A percentile compares a stretch with the other conserved stretches of the same genome.
Conservation (phyloP, 2,797 vertebrate genomes). For the Cacajao melanocephalus region DNA sequence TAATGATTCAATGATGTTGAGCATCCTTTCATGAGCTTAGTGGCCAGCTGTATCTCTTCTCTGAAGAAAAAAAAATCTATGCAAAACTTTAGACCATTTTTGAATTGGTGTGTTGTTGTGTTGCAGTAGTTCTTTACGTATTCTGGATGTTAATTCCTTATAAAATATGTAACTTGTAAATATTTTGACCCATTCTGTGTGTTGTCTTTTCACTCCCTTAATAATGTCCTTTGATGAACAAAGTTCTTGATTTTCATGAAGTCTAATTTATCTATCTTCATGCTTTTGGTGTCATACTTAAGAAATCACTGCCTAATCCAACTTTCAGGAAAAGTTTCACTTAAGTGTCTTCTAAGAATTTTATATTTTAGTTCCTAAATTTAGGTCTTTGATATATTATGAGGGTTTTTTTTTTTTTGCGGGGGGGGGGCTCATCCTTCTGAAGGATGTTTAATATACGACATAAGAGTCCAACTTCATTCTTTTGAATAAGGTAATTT, state of each 20-base stretch:
- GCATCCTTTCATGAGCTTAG: neutral
- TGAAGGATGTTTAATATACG: neutral
- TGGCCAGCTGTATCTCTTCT: neutral
- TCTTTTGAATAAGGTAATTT: neutral
- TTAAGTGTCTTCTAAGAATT: neutral
- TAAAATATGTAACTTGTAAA: neutral
- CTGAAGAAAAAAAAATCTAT: neutral
- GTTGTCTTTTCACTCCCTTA: neutral
- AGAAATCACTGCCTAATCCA: neutral
- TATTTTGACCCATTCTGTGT: neutral
- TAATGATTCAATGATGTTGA: neutral
- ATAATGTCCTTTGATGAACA: neutral
- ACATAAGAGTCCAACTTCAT: neutral
- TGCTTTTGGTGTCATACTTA: neutral
- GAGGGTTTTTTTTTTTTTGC: neutral
- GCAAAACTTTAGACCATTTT: neutral
- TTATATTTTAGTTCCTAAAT: slow-evolving; percentile 29
- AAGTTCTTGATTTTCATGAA: neutral
- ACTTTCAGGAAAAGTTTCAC: neutral
- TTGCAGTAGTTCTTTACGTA: neutral
- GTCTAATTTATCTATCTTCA: neutral
- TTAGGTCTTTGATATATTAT: slow-evolving; percentile 8
- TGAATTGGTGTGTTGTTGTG: neutral
- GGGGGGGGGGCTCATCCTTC: neutral
- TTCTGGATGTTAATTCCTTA: neutral